Conservation (phyloP, 2,113 vertebrate species). For the Sisor rabdophorus region DNA sequence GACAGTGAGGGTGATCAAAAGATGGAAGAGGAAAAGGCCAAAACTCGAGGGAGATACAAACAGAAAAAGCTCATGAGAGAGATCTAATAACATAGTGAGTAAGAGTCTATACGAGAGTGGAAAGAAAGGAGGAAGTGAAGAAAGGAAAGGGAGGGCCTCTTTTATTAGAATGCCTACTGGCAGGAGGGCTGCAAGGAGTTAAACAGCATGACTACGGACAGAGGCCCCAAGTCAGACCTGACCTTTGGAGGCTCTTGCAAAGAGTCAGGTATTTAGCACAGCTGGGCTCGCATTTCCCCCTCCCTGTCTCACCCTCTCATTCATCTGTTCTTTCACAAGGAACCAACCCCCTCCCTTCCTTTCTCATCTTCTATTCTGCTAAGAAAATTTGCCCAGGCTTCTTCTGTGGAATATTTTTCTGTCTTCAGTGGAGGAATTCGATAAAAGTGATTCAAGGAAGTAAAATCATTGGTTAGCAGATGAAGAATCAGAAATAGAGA, state of each 20-base stretch:
- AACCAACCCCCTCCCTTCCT: slow-evolving; percentile 36
- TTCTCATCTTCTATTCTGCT: slow-evolving; percentile 58
- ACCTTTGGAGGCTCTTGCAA: slow-evolving; percentile 69
- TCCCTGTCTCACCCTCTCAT: slow-evolving; percentile 65
- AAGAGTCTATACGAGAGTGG: slow-evolving; percentile 36
- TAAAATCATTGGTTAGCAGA: slow-evolving; percentile 64
- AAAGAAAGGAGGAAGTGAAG: slow-evolving; percentile 34
- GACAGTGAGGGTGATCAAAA: not conserved
- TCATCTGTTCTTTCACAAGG: slow-evolving; percentile 60
- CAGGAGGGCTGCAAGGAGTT: slow-evolving; percentile 55
- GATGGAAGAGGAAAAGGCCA: not conserved
- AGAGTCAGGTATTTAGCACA: slow-evolving; percentile 81
- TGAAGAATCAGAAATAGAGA: slow-evolving; percentile 63
- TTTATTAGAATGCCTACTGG: slow-evolving; percentile 55
- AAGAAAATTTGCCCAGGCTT: slow-evolving; percentile 67
- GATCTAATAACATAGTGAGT: slow-evolving; percentile 27
- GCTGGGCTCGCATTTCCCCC: slow-evolving; percentile 71
- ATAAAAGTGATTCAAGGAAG: slow-evolving; percentile 63
- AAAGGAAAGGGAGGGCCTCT: slow-evolving; percentile 56
- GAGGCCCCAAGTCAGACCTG: slow-evolving; percentile 65
- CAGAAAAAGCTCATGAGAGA: slow-evolving; percentile 3
- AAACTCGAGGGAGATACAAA: slow-evolving; percentile 2
- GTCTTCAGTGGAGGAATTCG: slow-evolving; percentile 25
- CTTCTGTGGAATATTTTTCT: slow-evolving; percentile 64
- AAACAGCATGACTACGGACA: slow-evolving; percentile 69